These are phyloP conservation scores for Torymus texanus DNA, from an alignment of 2,888 invertebrate species.

Conservation along the genomic window DNA sequence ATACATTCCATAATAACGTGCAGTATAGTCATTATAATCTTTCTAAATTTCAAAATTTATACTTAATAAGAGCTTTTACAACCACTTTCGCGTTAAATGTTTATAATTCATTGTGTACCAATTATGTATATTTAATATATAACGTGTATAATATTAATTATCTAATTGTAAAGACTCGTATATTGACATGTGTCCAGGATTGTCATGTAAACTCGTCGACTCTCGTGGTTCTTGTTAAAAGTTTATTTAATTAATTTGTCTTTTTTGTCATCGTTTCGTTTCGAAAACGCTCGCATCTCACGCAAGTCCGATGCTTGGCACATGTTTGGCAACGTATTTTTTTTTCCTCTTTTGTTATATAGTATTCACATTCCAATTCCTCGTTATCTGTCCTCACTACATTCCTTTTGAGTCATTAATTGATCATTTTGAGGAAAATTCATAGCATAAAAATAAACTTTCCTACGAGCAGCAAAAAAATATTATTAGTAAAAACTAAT, in stretches of 20 bases:
- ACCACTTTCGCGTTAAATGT: constrained; percentile 32
- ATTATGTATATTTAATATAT: constrained; percentile 44
- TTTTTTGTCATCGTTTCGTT: constrained; percentile 12
- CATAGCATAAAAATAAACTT: constrained; percentile 8
- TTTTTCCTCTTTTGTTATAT: constrained; percentile 11
- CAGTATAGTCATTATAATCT: constrained; percentile 34
- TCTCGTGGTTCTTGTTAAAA: constrained; percentile 33
- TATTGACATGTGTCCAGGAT: constrained; percentile 62
- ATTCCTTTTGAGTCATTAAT: constrained; percentile 5
- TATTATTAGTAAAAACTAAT: too few relatives aligned
- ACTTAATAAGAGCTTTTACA: constrained; percentile 33
- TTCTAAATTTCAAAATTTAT: constrained; percentile 32
- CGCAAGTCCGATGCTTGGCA: constrained; percentile 54
- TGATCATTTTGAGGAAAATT: constrained; percentile 22
- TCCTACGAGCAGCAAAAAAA: neutral
- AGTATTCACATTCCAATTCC: constrained; percentile 29
- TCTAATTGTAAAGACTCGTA: constrained; percentile 47
- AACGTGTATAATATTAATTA: constrained; percentile 45
- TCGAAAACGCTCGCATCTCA: constrained; percentile 28
- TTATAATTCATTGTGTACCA: constrained; percentile 23
- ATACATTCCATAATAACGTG: constrained; percentile 44
- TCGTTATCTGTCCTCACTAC: constrained; percentile 12
- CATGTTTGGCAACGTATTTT: constrained; percentile 51
- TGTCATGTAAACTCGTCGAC: constrained; percentile 56
- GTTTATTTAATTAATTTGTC: constrained; percentile 5